phyloP scores from a whole-genome alignment of 2,888 invertebrate genomes.

The Rhynchonema sp. region DNA sequence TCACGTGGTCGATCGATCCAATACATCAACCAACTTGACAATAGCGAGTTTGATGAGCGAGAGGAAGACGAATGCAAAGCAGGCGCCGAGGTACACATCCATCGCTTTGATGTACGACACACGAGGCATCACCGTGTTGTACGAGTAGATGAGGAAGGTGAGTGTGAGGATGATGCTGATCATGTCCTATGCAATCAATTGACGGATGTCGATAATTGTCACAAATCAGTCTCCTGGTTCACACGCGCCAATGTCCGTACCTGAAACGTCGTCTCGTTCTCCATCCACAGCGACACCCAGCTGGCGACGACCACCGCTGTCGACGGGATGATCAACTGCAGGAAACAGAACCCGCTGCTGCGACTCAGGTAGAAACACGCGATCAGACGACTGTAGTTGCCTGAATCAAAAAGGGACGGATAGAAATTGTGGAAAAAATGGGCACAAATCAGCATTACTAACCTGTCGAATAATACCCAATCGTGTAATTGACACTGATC shows the following conservation, averaged over 20 bases:
- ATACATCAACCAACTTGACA: no score
- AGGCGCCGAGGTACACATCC: slow-evolving; percentile 19
- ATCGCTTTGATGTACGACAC: slow-evolving; percentile 6
- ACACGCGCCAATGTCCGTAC: no score
- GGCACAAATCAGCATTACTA: not conserved
- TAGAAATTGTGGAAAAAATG: not conserved
- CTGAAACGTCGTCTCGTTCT: slow-evolving; percentile 21
- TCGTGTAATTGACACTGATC: not conserved
- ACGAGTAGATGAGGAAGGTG: slow-evolving; percentile 24
- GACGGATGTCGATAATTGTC: not conserved
- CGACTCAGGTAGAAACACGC: slow-evolving; percentile 23
- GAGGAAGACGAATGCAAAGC: slow-evolving; percentile 23
- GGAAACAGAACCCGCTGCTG: slow-evolving; percentile 25
- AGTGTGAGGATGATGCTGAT: slow-evolving; percentile 23
- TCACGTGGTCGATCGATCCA: no score
- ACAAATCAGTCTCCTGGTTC: not conserved
- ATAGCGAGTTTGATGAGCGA: slow-evolving; percentile 24
- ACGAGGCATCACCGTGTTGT: slow-evolving; percentile 13
- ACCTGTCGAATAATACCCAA: not conserved
- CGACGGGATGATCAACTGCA: slow-evolving; percentile 23
- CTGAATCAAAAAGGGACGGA: slow-evolving; percentile 15
- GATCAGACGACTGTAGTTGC: slow-evolving; percentile 22
- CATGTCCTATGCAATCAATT: slow-evolving; percentile 17
- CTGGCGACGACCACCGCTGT: slow-evolving; percentile 24
- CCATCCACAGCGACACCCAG: slow-evolving; percentile 25